phyloP scores from a whole-genome alignment of 2,888 invertebrate genomes.

The Calameuta idolon region DNA sequence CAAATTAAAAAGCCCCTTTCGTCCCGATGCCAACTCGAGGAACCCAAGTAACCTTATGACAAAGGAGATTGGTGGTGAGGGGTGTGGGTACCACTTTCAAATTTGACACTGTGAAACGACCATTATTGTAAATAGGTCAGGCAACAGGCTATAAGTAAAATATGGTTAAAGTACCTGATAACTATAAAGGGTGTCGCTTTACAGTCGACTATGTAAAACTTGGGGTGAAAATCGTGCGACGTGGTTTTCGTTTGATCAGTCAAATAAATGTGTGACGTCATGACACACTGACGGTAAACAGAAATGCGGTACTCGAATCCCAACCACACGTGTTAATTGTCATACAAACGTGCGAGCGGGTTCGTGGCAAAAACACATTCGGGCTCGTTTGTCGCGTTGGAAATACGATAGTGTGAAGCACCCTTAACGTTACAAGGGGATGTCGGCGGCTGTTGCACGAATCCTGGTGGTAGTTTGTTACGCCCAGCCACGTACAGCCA shows the following conservation, averaged over 20 bases:
- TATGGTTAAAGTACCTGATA: background rate
- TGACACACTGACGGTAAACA: conserved; percentile 26
- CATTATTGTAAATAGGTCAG: too few species aligned
- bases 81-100: background rate
- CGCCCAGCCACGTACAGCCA: conserved; percentile 10
- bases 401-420: background rate
- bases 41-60: background rate
- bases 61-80: background rate
- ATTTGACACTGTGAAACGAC: background rate
- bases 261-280: conserved; percentile 16
- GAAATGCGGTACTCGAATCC: conserved; percentile 34
- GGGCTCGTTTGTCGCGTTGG: conserved; percentile 23
- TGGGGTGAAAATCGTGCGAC: background rate
- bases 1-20: background rate
- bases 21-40: background rate
- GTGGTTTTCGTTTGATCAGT: conserved; percentile 19
- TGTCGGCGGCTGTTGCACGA: background rate
- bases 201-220: background rate
- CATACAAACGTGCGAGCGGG: conserved; percentile 39
- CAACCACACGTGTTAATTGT: conserved; percentile 50
- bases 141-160: too few species aligned
- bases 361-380: conserved; percentile 41
- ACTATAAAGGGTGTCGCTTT: background rate
- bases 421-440: background rate
- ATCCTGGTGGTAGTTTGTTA: background rate